These are phyloP conservation scores for Drosophila persimilis DNA, from an alignment of 1,140 invertebrate species.

Conservation along the genomic window DNA sequence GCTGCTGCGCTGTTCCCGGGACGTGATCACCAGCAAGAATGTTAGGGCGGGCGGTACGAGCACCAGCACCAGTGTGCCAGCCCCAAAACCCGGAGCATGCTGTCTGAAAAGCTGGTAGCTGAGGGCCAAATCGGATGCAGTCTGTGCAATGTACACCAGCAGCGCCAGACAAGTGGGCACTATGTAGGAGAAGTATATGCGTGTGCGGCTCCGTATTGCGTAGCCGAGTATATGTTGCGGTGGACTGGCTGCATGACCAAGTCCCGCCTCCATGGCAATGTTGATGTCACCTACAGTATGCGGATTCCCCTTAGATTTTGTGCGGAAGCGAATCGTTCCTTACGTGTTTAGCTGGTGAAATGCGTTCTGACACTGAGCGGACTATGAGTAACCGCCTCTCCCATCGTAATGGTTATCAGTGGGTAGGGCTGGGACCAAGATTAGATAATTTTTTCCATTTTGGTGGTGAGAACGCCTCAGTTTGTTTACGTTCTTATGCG, in stretches of 20 bases:
- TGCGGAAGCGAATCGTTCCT: not conserved
- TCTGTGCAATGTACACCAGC: conserved; percentile 83
- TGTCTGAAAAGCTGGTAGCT: conserved; percentile 84
- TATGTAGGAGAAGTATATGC: conserved; percentile 84
- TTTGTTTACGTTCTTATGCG: conserved; percentile 65
- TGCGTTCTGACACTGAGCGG: conserved; percentile 45
- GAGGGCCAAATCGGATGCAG: conserved; percentile 84
- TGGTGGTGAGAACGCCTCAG: conserved; percentile 13
- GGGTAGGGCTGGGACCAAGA: conserved; percentile 39
- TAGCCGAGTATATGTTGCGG: conserved; percentile 84
- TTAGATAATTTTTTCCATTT: conserved; percentile 55
- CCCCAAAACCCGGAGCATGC: conserved; percentile 77
- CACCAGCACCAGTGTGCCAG: conserved; percentile 61
- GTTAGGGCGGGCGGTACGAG: conserved; percentile 60
- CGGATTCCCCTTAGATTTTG: not conserved
- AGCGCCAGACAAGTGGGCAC: conserved; percentile 83
- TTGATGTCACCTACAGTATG: conserved; percentile 5
- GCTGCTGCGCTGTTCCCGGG: conserved; percentile 84
- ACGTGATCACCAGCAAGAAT: conserved; percentile 63
- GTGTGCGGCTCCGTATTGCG: conserved; percentile 84
- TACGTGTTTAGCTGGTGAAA: conserved; percentile 56
- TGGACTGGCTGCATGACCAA: conserved; percentile 66
- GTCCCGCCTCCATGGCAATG: conserved; percentile 34
- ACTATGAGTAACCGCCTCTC: conserved; percentile 58
- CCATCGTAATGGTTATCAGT: conserved; percentile 18